Evolutionary conservation across 1,140 invertebrate species (phyloP), one percentile per base, ranked within the genome.

Genomic region (Panagrolaimus sp.): DNA sequence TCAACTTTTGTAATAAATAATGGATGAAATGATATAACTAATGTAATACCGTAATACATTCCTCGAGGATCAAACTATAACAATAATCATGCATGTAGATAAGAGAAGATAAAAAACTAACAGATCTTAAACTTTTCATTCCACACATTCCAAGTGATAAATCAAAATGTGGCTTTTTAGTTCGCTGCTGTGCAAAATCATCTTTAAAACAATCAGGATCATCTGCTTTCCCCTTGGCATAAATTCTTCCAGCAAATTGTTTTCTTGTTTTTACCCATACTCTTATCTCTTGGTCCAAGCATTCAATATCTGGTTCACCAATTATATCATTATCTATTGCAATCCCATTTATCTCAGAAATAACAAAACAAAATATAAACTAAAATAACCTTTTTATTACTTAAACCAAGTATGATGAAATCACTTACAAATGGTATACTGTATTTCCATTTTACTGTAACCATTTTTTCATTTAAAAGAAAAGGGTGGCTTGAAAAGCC

Each of bases 1-100:
- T 82, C 79, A 1, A 82, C 79, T 68, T 83, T 82, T 23, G 80
- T 82, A 43, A 82, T 83, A 48, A 82, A 81, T n/a, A 83, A 47
- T 11, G 80, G 81, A 67, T 82, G 80, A 63, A 82, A 82, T 5
- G 78, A 81, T 46, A 82, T 78, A 44, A 82, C 81, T 5, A 82
- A 38, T 9, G 80, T 82, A 51, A 82, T 79, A 14, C 80, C 80
- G 70, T 82, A 82, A 69, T 82, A 82, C 80, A 82, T 82, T 57
- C 80, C 80, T 5, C 80, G 72, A 2, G 80, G 80, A 65, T 82
- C 79, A 20, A 82, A 71, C 79, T 81, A 57, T 14, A 72, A 44
- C 27, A 48, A 43, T 42, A n/a, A n/a, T n/a, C n/a, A 44, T 42
- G 31, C 63, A 4, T 5, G 14, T 16, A 3, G 14, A 3, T 9